Evolutionary conservation across 1,140 invertebrate species (phyloP).

Genomic region (Caerostris extrusa): DNA sequence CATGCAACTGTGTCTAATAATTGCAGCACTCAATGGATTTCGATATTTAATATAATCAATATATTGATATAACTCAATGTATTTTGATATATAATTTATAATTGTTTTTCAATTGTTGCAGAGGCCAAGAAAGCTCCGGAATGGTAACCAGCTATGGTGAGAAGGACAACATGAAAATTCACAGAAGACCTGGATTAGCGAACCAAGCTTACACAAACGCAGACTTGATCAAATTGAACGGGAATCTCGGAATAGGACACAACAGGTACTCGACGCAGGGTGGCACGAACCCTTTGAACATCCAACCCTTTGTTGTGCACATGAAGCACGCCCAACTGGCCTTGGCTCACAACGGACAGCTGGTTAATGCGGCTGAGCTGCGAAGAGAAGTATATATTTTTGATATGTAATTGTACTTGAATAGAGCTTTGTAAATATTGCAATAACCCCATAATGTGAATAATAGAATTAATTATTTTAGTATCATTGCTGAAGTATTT

Average conservation of each 20-base stretch:
- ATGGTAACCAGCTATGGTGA: slow-evolving; percentile 94
- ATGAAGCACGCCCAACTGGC: slow-evolving; percentile 95
- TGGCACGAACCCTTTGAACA: slow-evolving; percentile 93
- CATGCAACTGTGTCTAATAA: not conserved
- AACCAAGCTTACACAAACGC: slow-evolving; percentile 96
- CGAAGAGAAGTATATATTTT: slow-evolving; percentile 87
- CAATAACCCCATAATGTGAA: no score
- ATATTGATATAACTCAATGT: no score
- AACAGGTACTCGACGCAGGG: slow-evolving; percentile 97
- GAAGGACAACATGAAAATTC: slow-evolving; percentile 82
- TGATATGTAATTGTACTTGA: no score
- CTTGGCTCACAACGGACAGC: slow-evolving; percentile 98
- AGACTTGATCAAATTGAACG: slow-evolving; percentile 91
- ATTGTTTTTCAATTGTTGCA: slow-evolving; percentile 80
- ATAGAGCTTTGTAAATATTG: no score
- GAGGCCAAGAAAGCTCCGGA: slow-evolving; percentile 97
- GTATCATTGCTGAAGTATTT: no score
- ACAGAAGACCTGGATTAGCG: slow-evolving; percentile 95
- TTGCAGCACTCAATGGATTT: no score
- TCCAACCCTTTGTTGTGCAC: slow-evolving; percentile 95
- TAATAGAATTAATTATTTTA: no score
- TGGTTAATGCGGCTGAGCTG: slow-evolving; percentile 95
- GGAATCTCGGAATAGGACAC: slow-evolving; percentile 97
- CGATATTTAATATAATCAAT: no score
- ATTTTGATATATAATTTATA: no score